Evolutionary conservation across 2,888 invertebrate genomes (phyloP), one percentile per base, ranked within the genome.

Genomic region (Scelioninae gen. 1): DNA sequence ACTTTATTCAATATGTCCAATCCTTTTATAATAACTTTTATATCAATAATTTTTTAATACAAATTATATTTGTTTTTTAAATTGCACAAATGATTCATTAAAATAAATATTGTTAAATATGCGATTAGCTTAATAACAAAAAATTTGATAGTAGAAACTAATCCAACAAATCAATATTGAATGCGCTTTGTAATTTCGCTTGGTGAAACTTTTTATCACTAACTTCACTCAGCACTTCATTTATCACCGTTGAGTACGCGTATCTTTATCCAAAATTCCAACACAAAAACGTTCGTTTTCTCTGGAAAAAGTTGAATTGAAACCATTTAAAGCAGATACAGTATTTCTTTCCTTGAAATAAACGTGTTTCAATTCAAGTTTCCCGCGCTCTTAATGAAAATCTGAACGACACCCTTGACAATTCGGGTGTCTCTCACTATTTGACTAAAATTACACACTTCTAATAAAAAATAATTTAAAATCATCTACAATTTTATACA

Each of bases 371-470:
- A 43, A 56, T 60, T 65, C 56, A 65, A 74, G n/a, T n/a, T n/a
- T n/a, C n/a, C n/a, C n/a, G n/a, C n/a, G n/a, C n/a, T 49, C 31
- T 40, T 55, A 55, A 56, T 56, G 40, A 66, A 60, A 60, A 23
- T 68, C 10, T 38, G 51, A 68, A 77, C 55, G 13, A 38, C 53
- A 68, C 62, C 60, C 66, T 40, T 29, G 68, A 69, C 53, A 45
- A 47, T 68, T 47, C 40, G 38, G 3, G 29, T 45, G 5, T 34
- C 10, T 72, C 45, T 79, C 79, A 60, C 79, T 72, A 71, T 72
- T 79, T 79, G 79, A 79, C 79, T 79, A 79, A 79, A 60, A 60
- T 5, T 72, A 79, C 79, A 79, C 79, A 79, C 55, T 72, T 79
- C 65, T 79, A 72, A 79, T 71, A 72, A 51, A 79, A 79, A 79